A percentile compares a stretch with the other conserved stretches of the same genome.
Evolutionary conservation across 2,888 invertebrate genomes (phyloP).

Genomic region (Eubasilissa splendida): DNA sequence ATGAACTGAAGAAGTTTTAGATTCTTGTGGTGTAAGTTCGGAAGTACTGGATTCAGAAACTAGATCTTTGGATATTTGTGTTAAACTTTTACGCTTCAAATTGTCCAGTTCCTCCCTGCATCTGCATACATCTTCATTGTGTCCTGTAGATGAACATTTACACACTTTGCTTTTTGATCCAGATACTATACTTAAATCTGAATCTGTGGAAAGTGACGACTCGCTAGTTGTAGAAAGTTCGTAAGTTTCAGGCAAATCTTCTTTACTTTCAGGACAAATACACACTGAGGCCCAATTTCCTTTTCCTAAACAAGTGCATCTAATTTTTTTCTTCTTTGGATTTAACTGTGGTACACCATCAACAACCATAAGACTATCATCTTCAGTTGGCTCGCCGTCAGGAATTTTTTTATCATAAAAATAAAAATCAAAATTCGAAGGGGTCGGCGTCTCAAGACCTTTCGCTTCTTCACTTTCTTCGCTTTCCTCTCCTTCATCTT

Average conservation of each 20-base stretch:
- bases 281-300: slow-evolving; percentile 45
- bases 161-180: not conserved
- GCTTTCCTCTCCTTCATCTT: slow-evolving; percentile 58
- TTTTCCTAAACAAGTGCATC: slow-evolving; percentile 62
- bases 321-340: slow-evolving; percentile 62
- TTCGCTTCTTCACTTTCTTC: slow-evolving; percentile 33
- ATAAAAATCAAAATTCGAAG: slow-evolving; percentile 68
- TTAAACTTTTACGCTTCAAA: slow-evolving; percentile 12
- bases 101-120: slow-evolving; percentile 6
- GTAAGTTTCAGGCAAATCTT: not conserved
- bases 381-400: slow-evolving; percentile 62
- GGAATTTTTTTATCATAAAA: slow-evolving; percentile 67
- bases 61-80: not conserved
- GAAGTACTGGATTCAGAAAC: slow-evolving; percentile 2
- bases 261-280: not conserved
- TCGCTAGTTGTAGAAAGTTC: slow-evolving; percentile 4
- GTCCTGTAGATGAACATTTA: slow-evolving; percentile 12
- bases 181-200: not conserved
- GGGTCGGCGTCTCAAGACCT: slow-evolving; percentile 59
- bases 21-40: not conserved
- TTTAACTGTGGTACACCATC: slow-evolving; percentile 68
- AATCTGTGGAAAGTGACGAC: slow-evolving; percentile 6
- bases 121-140: slow-evolving; percentile 16
- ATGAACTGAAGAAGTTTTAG: not conserved
- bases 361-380: slow-evolving; percentile 65